Conservation (phyloP, 1,140 invertebrate genomes). For the Drosophila repleta region DNA sequence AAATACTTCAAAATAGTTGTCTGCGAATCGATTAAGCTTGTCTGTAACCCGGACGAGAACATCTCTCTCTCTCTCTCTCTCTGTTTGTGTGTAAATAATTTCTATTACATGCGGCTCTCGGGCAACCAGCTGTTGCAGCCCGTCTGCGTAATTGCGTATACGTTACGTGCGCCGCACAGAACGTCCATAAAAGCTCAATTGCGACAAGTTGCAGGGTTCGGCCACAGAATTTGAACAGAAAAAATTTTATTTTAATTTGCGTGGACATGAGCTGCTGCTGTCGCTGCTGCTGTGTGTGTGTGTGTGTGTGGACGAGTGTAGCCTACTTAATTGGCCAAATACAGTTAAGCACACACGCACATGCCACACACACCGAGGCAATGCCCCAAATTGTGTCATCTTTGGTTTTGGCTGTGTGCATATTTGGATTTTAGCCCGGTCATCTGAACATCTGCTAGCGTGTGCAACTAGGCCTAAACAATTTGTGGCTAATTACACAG, state of each 20-base stretch:
- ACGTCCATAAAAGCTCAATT: constrained; percentile 69
- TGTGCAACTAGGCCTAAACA: constrained; percentile 78
- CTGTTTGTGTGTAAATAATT: constrained; percentile 3
- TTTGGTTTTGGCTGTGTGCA: constrained; percentile 73
- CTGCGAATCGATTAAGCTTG: background rate
- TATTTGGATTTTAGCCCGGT: constrained; percentile 63
- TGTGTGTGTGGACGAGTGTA: constrained; percentile 63
- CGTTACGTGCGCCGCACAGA: constrained; percentile 52
- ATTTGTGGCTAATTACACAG: constrained; percentile 81
- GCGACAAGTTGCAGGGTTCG: constrained; percentile 54
- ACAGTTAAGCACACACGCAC: constrained; percentile 40
- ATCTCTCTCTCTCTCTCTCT: background rate
- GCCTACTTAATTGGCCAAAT: constrained; percentile 72
- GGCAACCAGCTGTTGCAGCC: constrained; percentile 26
- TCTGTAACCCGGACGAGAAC: background rate
- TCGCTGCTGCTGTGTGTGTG: too few species aligned
- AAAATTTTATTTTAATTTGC: constrained; percentile 77
- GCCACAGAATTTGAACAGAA: constrained; percentile 57
- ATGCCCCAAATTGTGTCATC: constrained; percentile 74
- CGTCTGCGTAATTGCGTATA: constrained; percentile 65
- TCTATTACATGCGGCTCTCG: constrained; percentile 9
- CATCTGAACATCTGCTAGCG: constrained; percentile 35
- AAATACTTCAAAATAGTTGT: background rate
- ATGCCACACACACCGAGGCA: constrained; percentile 10
- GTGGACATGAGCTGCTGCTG: constrained; percentile 39